Base-by-base conservation (phyloP, 2,113 vertebrate species). In the Plectropomus leopardus region DNA sequence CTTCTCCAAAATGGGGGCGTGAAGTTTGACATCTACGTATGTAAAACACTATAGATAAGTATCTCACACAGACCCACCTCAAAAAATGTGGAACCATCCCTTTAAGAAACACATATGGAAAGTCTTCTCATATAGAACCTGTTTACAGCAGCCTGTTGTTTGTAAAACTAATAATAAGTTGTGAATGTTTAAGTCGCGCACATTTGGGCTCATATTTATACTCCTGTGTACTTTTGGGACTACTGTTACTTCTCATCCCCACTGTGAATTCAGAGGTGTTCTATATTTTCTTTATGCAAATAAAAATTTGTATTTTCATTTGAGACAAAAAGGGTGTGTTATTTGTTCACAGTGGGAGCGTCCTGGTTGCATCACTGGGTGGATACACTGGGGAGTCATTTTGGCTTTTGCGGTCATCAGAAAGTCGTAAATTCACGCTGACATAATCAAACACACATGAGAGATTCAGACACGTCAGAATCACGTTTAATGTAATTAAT, bases 191-290 rank as follows among this genome's bases (percentile, higher is more conserved):
- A 24, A 42, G 5, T 58, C 5, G 0, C n/a, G 16, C 51, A 1
- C 30, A 21, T 64, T 50, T 70, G 17, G 51, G 26, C 47, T 61
- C 47, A 30, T 51, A 65, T 80, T 83, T 71, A 68, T 78, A 30
- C 21, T 47, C 23, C 17, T 42, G 34, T 59, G 23, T 32, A 28
- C 11, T 6, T 82, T 19, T 21, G 24, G 53, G 72, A 83, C 44
- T 66, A 16, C 30, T 83, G 72, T 78, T 88, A 63, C 72, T 77
- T 44, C 51, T 66, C 71, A 69, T 81, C 44, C 44, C 40, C 48
- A 82, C 63, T 86, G 68, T 89, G 85, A 86, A 78, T 64, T 70
- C 48, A 48, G 13, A 82, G 44, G 36, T 54, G 57, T 77, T 74
- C 28, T 45, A 0, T 57, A 15, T 85, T 71, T 61, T 72, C 65